These are phyloP conservation scores for Gymnoscopelus braueri DNA, from an alignment of 2,797 vertebrate species.

Conservation along the genomic window DNA sequence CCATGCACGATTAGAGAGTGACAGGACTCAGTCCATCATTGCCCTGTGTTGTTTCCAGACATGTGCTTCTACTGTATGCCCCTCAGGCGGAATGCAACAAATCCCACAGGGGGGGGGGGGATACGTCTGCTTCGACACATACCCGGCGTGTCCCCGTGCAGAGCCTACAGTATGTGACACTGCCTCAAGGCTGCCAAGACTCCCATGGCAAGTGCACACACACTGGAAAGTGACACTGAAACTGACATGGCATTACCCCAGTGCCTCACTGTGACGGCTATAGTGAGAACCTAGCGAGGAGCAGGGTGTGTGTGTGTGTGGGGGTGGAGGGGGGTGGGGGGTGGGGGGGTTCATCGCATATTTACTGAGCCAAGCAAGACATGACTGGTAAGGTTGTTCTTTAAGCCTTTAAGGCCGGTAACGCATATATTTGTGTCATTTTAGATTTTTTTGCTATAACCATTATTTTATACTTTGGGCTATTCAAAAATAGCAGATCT, in stretches of 20 bases:
- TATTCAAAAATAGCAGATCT: too few species aligned
- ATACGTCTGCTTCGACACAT: constrained; percentile 53
- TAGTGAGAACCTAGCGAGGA: constrained; percentile 23
- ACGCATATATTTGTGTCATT: too few species aligned
- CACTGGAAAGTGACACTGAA: constrained; percentile 58
- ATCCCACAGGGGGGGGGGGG: constrained; percentile 39
- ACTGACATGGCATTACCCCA: constrained; percentile 58
- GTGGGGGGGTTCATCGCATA: constrained; percentile 22
- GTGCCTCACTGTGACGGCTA: constrained; percentile 49
- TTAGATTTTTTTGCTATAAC: too few species aligned
- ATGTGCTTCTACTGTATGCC: constrained; percentile 37
- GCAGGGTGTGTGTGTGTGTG: constrained; percentile 8
- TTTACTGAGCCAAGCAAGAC: constrained; percentile 30
- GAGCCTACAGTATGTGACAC: constrained; percentile 38
- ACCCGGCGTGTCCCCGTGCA: constrained; percentile 63
- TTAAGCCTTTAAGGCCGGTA: too few species aligned
- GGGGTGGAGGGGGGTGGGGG: constrained; percentile 4
- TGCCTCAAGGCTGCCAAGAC: constrained; percentile 61
- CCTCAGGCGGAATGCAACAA: constrained; percentile 60
- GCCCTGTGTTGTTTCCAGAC: constrained; percentile 66
- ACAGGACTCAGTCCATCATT: constrained; percentile 71
- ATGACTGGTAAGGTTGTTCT: constrained; percentile 37
- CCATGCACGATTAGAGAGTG: constrained; percentile 74
- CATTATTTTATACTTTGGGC: too few species aligned
- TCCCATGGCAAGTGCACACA: constrained; percentile 46